phyloP scores from a whole-genome alignment of 2,888 invertebrate genomes.

The Drymonia ruficornis region DNA sequence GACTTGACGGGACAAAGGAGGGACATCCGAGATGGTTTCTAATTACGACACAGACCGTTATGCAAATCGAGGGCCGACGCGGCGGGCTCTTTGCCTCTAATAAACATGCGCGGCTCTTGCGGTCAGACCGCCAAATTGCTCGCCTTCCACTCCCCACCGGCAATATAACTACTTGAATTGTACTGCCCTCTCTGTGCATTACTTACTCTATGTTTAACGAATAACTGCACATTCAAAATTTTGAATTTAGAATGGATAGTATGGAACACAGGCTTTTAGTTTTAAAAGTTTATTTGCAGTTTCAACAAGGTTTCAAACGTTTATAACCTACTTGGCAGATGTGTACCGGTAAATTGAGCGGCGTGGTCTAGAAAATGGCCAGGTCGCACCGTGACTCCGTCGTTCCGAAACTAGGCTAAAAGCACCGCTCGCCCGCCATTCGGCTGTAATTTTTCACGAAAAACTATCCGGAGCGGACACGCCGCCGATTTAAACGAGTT shows the following conservation, averaged over 20 bases:
- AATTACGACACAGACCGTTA: constrained; percentile 83
- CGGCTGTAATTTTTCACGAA: constrained; percentile 65
- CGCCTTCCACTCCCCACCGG: constrained; percentile 60
- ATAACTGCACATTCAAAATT: not conserved
- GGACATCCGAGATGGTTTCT: constrained; percentile 81
- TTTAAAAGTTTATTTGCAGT: not conserved
- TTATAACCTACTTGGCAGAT: constrained; percentile 59
- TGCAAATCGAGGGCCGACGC: constrained; percentile 77
- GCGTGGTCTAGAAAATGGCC: constrained; percentile 61
- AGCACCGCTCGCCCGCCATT: constrained; percentile 60
- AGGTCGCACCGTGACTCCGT: constrained; percentile 68
- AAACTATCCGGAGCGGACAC: constrained; percentile 52
- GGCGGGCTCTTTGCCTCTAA: constrained; percentile 78
- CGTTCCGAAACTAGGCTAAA: constrained; percentile 69
- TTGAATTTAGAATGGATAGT: not conserved
- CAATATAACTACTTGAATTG: constrained; percentile 70
- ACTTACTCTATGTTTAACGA: constrained; percentile 2
- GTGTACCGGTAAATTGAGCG: constrained; percentile 67
- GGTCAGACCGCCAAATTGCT: constrained; percentile 79
- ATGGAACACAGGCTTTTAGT: too few relatives aligned
- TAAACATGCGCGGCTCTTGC: constrained; percentile 81
- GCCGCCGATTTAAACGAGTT: constrained; percentile 57
- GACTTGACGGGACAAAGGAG: constrained; percentile 78
- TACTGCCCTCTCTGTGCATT: constrained; percentile 49
- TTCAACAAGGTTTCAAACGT: not conserved